phyloP scores from a whole-genome alignment of 2,113 vertebrate genomes.

The Anoura caudifer region DNA sequence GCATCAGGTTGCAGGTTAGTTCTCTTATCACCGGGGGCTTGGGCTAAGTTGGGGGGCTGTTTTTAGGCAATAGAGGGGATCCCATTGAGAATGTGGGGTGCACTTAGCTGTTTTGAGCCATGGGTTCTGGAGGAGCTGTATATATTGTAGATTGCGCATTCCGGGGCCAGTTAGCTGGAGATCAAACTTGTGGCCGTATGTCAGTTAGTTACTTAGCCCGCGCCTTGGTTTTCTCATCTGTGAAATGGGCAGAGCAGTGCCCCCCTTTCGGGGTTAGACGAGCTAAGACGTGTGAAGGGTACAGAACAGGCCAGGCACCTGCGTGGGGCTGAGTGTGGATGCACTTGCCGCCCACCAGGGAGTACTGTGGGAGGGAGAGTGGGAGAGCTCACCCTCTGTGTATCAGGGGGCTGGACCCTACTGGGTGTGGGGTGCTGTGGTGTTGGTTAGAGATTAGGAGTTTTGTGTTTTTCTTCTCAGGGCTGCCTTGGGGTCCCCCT shows the following conservation, averaged over 20 bases:
- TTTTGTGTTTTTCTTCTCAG: not conserved
- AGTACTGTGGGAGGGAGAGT: not conserved
- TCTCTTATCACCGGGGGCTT: not conserved
- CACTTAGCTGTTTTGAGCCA: not conserved
- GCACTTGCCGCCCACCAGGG: not conserved
- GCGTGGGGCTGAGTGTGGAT: not conserved
- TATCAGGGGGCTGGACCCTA: not conserved
- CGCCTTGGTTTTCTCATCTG: slow-evolving; percentile 27
- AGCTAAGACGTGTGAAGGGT: not conserved
- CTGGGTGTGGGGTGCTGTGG: not conserved
- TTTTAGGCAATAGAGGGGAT: not conserved
- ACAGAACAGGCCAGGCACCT: not conserved
- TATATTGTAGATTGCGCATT: not conserved
- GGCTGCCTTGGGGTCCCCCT: not conserved
- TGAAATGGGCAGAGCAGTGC: not conserved
- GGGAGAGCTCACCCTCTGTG: accelerated
- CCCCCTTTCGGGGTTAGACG: not conserved
- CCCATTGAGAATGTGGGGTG: not conserved
- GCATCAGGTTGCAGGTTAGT: not conserved
- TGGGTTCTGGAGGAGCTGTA: not conserved
- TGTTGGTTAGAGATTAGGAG: not conserved
- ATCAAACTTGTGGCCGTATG: not conserved
- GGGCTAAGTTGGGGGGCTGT: not conserved
- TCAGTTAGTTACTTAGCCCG: not conserved
- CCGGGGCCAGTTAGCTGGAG: not conserved